Conservation (phyloP, 1,140 invertebrate species). For the Coboldia fuscipes region DNA sequence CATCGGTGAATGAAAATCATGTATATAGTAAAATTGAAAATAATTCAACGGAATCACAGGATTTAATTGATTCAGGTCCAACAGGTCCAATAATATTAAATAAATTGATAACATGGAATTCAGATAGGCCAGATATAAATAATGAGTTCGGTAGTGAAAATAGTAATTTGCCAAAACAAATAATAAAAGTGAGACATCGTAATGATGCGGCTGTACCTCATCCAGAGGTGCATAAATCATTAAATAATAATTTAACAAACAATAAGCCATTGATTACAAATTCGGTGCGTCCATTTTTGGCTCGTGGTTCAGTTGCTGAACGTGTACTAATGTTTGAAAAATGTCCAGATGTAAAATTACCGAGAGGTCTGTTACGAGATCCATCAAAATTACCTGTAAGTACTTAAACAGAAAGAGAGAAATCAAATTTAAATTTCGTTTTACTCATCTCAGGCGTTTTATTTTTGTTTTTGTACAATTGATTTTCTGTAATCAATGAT, state of each 20-base stretch:
- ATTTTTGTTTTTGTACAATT: too few relatives aligned
- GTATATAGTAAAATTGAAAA: neutral
- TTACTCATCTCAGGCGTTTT: too few relatives aligned
- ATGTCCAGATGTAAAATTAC: conserved; percentile 41
- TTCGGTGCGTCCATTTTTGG: conserved; percentile 62
- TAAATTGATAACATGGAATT: neutral
- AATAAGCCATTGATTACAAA: conserved; percentile 8
- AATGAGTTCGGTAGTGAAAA: neutral
- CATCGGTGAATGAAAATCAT: neutral
- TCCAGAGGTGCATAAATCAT: neutral
- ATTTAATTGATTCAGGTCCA: neutral
- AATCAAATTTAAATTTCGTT: neutral
- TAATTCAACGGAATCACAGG: neutral
- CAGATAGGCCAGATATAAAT: neutral
- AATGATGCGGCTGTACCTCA: conserved; percentile 5
- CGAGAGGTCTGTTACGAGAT: conserved; percentile 5
- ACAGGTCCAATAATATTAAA: neutral
- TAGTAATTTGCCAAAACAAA: neutral
- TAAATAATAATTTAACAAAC: conserved; percentile 6
- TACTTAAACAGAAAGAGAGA: neutral
- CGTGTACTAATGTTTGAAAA: conserved; percentile 79
- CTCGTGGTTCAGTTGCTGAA: conserved; percentile 76
- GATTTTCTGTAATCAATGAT: too few relatives aligned
- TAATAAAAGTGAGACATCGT: neutral
- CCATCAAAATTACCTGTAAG: conserved; percentile 47